Conservation (phyloP, 2,113 vertebrate species). For the Microtus montanus region DNA sequence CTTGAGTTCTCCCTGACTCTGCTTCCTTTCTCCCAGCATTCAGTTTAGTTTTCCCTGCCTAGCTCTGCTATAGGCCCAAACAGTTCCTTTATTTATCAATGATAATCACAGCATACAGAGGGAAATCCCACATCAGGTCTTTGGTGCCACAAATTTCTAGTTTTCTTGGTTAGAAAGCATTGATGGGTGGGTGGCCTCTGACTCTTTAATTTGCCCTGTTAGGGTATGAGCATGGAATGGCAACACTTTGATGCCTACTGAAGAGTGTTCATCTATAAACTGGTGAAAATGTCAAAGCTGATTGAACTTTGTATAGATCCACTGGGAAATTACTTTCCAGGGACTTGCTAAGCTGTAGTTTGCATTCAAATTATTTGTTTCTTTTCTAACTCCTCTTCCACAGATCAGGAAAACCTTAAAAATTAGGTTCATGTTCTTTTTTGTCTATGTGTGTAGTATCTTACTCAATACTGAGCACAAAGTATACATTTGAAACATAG, state of each 20-base stretch:
- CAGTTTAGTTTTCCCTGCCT: too few relatives aligned
- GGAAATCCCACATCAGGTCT: too few relatives aligned
- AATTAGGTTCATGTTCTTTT: background rate
- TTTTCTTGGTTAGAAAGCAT: background rate
- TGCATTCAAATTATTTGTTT: background rate
- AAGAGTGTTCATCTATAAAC: background rate
- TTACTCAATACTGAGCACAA: background rate
- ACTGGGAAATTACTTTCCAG: background rate
- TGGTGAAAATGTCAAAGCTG: background rate
- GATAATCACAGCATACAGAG: too few relatives aligned
- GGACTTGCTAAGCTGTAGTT: background rate
- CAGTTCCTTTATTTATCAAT: too few relatives aligned
- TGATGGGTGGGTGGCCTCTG: background rate
- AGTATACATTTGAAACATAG: background rate
- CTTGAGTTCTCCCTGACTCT: too few relatives aligned
- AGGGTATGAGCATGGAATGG: background rate
- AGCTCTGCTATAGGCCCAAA: too few relatives aligned
- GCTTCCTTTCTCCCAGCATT: too few relatives aligned
- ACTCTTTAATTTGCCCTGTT: background rate
- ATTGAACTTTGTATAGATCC: background rate
- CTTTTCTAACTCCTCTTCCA: background rate
- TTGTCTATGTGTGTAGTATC: background rate
- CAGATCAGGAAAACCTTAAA: background rate
- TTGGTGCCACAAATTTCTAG: background rate
- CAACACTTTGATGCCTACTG: background rate